Conservation (phyloP, 30 jellyfish, hydroid and myxozoan species). For the Morbakka virulenta region DNA sequence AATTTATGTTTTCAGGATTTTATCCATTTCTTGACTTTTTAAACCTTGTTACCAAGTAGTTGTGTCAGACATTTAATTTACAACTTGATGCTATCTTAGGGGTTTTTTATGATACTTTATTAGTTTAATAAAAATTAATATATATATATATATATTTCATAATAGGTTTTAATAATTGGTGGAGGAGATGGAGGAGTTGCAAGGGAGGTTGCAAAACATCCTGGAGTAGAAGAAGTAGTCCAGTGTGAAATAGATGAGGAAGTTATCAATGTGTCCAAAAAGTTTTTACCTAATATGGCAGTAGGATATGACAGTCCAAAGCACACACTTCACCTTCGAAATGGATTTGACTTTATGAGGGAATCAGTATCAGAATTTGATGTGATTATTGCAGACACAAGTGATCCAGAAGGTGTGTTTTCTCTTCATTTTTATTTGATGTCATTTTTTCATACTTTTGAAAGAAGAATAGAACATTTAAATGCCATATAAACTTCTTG, state of each 20-base stretch:
- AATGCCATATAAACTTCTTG: too few relatives aligned
- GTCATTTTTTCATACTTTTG: not conserved
- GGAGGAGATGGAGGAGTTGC: conserved; percentile 99
- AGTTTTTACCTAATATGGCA: conserved; percentile 80
- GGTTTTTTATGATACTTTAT: too few relatives aligned
- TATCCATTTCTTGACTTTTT: too few relatives aligned
- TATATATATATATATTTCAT: not conserved
- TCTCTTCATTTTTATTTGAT: not conserved
- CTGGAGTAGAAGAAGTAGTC: conserved; percentile 77
- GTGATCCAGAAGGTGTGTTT: conserved; percentile 92
- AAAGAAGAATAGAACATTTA: too few relatives aligned
- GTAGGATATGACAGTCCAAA: conserved; percentile 75
- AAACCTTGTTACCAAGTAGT: too few relatives aligned
- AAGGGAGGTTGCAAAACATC: conserved; percentile 85
- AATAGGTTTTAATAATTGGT: conserved; percentile 82
- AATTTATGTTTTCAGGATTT: too few relatives aligned
- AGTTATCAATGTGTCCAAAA: conserved; percentile 70
- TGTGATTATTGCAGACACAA: conserved; percentile 83
- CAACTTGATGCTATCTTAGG: too few relatives aligned
- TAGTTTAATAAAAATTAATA: too few relatives aligned
- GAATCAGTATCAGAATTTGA: conserved; percentile 72
- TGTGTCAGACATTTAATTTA: too few relatives aligned
- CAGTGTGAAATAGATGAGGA: conserved; percentile 96
- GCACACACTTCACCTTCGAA: conserved; percentile 61
- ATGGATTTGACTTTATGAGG: conserved; percentile 87